phyloP scores from a whole-genome alignment of 2,113 vertebrate species.

The Halichoerus grypus region DNA sequence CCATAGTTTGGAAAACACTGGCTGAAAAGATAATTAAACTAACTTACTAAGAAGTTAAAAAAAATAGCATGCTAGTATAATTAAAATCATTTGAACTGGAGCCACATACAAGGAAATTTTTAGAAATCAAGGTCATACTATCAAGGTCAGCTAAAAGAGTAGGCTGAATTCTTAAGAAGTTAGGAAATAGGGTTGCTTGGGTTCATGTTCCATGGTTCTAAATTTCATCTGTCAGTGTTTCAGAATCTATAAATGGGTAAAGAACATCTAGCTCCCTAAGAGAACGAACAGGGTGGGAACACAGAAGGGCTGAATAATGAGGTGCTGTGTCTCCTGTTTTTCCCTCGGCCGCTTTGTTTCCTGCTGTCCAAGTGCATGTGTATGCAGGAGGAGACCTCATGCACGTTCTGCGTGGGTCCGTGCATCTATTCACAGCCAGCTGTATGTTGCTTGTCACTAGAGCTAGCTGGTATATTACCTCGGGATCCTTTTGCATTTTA shows the following conservation, averaged over 20 bases:
- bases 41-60: constrained; percentile 48
- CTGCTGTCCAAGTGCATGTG: background rate
- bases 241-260: constrained; percentile 38
- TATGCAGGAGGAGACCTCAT: background rate
- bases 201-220: background rate
- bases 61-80: background rate
- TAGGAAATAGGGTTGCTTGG: background rate
- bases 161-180: constrained; percentile 16
- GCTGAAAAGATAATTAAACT: constrained; percentile 54
- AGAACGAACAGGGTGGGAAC: background rate
- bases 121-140: background rate
- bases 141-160: background rate
- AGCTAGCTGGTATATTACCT: background rate
- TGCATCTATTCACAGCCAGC: fast-evolving
- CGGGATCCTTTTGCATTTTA: background rate
- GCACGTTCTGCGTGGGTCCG: fast-evolving
- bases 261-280: constrained; percentile 17
- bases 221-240: constrained; percentile 46
- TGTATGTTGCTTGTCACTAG: fast-evolving
- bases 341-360: background rate
- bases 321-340: background rate
- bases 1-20: constrained; percentile 45
- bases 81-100: background rate
- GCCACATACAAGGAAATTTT: background rate
- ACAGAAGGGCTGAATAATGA: constrained; percentile 55